Evolutionary conservation across 2,797 vertebrate species (phyloP).

Genomic region (Lateolabrax maculatus): DNA sequence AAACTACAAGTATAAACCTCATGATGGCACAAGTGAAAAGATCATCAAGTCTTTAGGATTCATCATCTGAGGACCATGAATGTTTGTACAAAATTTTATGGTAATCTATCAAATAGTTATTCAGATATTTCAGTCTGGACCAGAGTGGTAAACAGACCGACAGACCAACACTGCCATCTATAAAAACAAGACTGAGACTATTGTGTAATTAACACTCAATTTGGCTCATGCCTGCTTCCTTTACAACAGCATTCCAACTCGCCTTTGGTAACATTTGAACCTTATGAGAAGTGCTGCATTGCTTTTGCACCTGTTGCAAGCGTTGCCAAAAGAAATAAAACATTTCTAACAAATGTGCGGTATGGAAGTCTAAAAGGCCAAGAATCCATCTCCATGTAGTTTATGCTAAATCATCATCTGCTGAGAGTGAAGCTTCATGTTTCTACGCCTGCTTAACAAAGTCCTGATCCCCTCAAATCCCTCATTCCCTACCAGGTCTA

Average conservation of each 20-base stretch:
- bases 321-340: neutral
- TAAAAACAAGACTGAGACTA: neutral
- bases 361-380: neutral
- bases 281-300: neutral
- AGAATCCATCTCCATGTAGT: neutral
- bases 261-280: neutral
- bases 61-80: neutral
- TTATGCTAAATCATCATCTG: neutral
- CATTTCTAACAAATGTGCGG: neutral
- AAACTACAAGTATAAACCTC: neutral
- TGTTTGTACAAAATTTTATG: neutral
- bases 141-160: slow-evolving; percentile 1
- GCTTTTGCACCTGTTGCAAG: neutral
- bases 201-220: neutral
- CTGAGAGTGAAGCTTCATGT: neutral
- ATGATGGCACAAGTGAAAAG: neutral
- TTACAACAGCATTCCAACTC: neutral
- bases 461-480: slow-evolving; percentile 24
- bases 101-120: neutral
- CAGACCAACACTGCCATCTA: too few species aligned
- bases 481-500: neutral
- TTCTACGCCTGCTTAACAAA: neutral
- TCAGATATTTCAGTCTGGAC: neutral
- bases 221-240: neutral
- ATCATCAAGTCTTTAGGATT: neutral